These are phyloP conservation scores for Stichopus horrens DNA, from an alignment of 53 echinoderm and acorn worm genomes.

Conservation along the genomic window DNA sequence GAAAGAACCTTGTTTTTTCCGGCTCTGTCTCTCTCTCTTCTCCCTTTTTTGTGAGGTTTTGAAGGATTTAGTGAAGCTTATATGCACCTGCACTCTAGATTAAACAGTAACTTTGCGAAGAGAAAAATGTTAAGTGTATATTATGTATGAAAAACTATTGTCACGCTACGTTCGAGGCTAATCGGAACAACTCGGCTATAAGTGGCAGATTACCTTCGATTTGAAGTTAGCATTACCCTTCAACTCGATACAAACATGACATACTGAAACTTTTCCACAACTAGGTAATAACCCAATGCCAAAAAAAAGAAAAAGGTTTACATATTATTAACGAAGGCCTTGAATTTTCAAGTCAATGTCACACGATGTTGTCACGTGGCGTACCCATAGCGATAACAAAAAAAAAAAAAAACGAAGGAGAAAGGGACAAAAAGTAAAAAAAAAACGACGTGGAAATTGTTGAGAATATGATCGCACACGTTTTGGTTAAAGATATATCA, in stretches of 20 bases:
- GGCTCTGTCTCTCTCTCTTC: not conserved
- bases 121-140: not conserved
- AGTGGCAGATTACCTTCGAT: not conserved
- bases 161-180: not conserved
- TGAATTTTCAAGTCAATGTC: not conserved
- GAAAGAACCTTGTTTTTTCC: not conserved
- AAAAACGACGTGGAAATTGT: not conserved
- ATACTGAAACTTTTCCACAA: not conserved
- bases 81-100: not conserved
- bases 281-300: not conserved
- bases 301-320: not conserved
- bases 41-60: not conserved
- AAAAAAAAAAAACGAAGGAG: too few relatives aligned
- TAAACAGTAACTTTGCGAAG: not conserved
- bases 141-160: not conserved
- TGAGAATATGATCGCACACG: not conserved
- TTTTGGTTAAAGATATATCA: not conserved
- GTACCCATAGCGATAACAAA: not conserved
- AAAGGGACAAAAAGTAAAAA: too few relatives aligned
- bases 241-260: not conserved
- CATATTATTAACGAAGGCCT: not conserved
- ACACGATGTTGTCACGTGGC: not conserved
- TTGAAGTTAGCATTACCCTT: not conserved
- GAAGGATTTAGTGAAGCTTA: not conserved
- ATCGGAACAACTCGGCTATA: not conserved